Conservation (phyloP, 2,113 vertebrate species). For the Apodemus sylvaticus region DNA sequence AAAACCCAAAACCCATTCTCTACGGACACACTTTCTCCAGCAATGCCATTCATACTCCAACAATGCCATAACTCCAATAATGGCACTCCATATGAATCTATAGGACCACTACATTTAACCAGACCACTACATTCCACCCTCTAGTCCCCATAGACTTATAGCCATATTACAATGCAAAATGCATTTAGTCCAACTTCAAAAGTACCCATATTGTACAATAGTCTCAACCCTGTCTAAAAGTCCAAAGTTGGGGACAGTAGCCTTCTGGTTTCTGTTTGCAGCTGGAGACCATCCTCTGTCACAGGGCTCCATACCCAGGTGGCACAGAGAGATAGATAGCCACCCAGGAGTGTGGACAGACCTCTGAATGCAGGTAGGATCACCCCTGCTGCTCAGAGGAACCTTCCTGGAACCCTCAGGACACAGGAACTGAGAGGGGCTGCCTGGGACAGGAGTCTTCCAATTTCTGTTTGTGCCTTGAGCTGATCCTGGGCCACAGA, state of each 20-base stretch:
- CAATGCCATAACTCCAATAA: not conserved
- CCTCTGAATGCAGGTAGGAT: too few species aligned
- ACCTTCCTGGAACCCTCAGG: too few species aligned
- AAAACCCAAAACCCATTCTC: not conserved
- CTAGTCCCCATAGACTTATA: not conserved
- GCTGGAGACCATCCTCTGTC: too few species aligned
- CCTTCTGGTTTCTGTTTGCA: too few species aligned
- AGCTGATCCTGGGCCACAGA: too few species aligned
- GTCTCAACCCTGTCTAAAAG: not conserved
- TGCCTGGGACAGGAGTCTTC: too few species aligned
- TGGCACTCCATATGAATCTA: not conserved
- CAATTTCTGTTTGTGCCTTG: too few species aligned
- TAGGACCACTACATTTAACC: not conserved
- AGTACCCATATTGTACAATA: not conserved
- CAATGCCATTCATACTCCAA: not conserved
- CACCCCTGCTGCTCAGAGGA: too few species aligned
- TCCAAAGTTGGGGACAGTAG: not conserved
- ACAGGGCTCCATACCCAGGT: too few species aligned
- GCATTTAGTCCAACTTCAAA: not conserved
- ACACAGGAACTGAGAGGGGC: too few species aligned
- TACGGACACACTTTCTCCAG: not conserved
- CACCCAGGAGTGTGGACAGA: too few species aligned
- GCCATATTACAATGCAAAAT: not conserved
- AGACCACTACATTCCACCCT: not conserved
- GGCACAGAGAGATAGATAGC: too few species aligned